Percentiles rank a stretch among this genome's conserved stretches.
These are phyloP conservation scores for Vespertilio murinus DNA, from an alignment of 2,797 vertebrate species.

Conservation along the genomic window DNA sequence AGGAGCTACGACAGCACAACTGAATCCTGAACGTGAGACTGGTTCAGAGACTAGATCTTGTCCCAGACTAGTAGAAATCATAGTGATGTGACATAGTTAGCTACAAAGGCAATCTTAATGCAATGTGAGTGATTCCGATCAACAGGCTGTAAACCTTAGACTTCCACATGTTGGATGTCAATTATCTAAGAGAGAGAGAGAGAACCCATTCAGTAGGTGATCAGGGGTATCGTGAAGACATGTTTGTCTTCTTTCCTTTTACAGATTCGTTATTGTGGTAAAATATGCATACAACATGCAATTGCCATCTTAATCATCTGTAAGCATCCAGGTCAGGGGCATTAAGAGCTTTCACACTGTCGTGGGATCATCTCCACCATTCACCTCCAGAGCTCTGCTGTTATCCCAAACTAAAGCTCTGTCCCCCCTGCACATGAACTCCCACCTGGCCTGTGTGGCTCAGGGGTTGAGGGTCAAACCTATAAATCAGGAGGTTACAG, in stretches of 20 bases:
- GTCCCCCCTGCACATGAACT: background rate
- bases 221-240: rapidly evolving
- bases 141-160: background rate
- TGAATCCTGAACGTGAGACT: background rate
- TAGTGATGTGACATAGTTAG: background rate
- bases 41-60: background rate
- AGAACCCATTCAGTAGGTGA: background rate
- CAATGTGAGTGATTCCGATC: background rate
- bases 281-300: background rate
- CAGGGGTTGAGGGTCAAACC: no score
- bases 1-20: background rate
- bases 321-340: background rate
- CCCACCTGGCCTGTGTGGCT: no score
- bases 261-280: background rate
- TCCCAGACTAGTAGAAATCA: background rate
- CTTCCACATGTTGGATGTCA: background rate
- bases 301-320: background rate
- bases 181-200: background rate
- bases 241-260: background rate
- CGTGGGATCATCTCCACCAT: background rate
- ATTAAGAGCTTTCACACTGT: background rate
- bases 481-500: no score
- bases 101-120: background rate
- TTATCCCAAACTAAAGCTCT: background rate
- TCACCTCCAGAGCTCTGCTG: background rate